A percentile compares a stretch with the other conserved stretches of the same genome.
These are phyloP conservation scores for Daubentonia madagascariensis DNA, from an alignment of 2,113 vertebrate genomes.

Conservation along the genomic window DNA sequence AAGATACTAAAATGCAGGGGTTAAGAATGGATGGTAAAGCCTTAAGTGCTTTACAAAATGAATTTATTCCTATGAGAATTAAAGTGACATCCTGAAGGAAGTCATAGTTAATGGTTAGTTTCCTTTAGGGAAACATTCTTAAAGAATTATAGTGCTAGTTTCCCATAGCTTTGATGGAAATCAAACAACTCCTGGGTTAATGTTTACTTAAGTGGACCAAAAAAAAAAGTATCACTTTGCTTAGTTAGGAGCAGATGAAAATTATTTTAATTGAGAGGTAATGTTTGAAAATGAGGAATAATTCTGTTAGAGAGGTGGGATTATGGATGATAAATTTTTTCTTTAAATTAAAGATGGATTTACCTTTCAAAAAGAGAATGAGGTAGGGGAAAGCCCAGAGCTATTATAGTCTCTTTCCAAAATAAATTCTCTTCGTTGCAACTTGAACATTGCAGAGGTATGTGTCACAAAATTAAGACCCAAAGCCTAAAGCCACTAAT, in stretches of 20 bases:
- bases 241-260: neutral
- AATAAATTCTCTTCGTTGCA: neutral
- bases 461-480: neutral
- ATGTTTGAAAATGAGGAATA: slow-evolving; percentile 10
- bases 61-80: neutral
- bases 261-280: neutral
- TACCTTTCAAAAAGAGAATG: neutral
- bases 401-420: neutral
- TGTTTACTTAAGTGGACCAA: slow-evolving; percentile 14
- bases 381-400: neutral
- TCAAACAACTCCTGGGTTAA: neutral
- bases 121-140: slow-evolving; percentile 12
- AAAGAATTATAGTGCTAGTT: neutral
- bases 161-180: neutral
- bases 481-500: neutral
- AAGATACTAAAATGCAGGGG: neutral
- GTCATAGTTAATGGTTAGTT: neutral
- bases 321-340: neutral
- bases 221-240: neutral
- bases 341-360: neutral
- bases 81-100: neutral
- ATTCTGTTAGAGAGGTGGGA: neutral
- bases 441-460: neutral
- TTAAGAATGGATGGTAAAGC: neutral
- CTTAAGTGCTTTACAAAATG: neutral